A percentile compares a stretch with the other conserved stretches of the same genome.
These are phyloP conservation scores for Macheiramphus alcinus DNA, from an alignment of 2,113 vertebrate genomes.

Conservation along the genomic window DNA sequence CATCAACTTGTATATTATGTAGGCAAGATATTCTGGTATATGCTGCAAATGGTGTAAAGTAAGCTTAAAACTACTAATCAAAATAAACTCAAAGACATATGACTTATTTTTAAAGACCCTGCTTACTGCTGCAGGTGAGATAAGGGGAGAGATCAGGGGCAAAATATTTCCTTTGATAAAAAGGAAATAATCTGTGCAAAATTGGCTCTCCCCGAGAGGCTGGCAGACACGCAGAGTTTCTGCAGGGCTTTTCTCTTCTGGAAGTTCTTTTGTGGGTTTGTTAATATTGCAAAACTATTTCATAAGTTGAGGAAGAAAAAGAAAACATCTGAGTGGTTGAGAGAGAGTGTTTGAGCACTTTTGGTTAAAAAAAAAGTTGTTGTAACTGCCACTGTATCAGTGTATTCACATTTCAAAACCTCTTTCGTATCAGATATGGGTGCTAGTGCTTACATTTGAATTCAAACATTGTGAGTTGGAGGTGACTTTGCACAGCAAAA, in stretches of 20 bases:
- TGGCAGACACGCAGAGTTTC: background rate
- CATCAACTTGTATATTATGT: background rate
- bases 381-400: background rate
- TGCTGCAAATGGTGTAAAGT: background rate
- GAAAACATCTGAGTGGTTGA: background rate
- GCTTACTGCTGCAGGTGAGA: background rate
- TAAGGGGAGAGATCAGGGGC: background rate
- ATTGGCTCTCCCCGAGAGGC: background rate
- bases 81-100: background rate
- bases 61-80: background rate
- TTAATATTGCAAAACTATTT: slow-evolving; percentile 27
- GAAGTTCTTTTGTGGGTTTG: background rate
- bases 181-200: background rate
- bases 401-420: slow-evolving; percentile 3
- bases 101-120: background rate
- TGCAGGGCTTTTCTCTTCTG: background rate
- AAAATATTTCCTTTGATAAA: background rate
- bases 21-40: background rate
- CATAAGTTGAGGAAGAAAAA: background rate
- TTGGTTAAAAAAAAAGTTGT: background rate
- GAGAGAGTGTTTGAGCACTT: background rate
- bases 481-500: slow-evolving; percentile 15
- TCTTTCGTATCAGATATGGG: background rate
- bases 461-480: background rate
- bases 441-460: background rate